These are phyloP conservation scores for Babyrousa celebensis DNA, from an alignment of 2,797 vertebrate genomes.

Conservation along the genomic window DNA sequence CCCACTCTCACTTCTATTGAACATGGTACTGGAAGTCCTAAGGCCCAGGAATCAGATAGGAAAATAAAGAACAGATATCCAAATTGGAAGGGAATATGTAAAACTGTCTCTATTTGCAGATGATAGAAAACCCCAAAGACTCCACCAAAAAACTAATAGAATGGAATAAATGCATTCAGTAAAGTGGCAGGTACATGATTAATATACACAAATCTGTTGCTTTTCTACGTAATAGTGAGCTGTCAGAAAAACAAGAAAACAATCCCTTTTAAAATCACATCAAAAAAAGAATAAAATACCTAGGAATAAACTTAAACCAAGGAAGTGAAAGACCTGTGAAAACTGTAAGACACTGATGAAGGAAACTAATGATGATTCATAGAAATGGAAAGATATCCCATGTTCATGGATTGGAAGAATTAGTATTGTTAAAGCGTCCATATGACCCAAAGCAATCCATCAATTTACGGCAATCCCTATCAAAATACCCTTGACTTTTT, in stretches of 20 bases:
- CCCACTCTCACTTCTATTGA: neutral
- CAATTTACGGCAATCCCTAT: too few relatives aligned
- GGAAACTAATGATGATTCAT: neutral
- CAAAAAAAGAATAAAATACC: too few relatives aligned
- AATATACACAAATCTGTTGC: neutral
- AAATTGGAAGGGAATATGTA: too few relatives aligned
- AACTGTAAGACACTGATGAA: too few relatives aligned
- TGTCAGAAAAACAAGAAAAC: neutral
- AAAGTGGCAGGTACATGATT: neutral
- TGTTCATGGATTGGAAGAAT: neutral
- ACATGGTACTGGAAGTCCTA: neutral
- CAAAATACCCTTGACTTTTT: too few relatives aligned
- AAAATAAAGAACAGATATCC: too few relatives aligned
- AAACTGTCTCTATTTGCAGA: too few relatives aligned
- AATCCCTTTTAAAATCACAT: neutral
- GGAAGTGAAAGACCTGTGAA: too few relatives aligned
- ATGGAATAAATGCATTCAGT: neutral
- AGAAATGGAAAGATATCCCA: neutral
- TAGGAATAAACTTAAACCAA: too few relatives aligned
- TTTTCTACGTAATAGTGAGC: neutral
- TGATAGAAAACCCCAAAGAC: neutral
- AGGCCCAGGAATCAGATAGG: too few relatives aligned
- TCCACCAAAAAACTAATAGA: neutral
- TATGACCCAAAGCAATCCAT: neutral
- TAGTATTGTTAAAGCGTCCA: neutral